phyloP scores from a whole-genome alignment of 2,113 vertebrate genomes.

The Choloepus hoffmanni region DNA sequence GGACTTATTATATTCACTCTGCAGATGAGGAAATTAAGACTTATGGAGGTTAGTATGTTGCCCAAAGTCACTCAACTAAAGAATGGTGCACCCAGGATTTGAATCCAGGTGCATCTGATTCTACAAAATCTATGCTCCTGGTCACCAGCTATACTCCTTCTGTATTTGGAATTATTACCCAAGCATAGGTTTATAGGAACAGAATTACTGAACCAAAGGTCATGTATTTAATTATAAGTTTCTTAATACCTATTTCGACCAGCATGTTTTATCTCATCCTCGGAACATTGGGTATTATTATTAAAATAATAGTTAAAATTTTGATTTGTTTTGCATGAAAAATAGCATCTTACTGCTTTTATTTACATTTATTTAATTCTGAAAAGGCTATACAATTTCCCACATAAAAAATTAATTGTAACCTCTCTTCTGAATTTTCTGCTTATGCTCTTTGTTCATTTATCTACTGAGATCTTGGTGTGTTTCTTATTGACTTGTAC shows the following conservation, averaged over 20 bases:
- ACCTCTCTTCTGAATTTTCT: background rate
- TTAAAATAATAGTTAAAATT: constrained; percentile 1
- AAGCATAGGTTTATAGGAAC: background rate
- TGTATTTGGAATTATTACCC: background rate
- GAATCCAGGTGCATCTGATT: background rate
- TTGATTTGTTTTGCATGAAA: background rate
- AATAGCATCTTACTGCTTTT: background rate
- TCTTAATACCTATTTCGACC: background rate
- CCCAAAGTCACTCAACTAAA: background rate
- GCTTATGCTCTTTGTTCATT: background rate
- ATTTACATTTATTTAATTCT: constrained; percentile 16
- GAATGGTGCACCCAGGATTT: background rate
- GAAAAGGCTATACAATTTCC: background rate
- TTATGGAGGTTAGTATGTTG: background rate
- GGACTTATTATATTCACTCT: background rate
- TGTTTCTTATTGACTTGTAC: background rate
- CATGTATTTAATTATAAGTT: background rate
- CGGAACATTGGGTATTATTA: background rate
- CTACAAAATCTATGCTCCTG: background rate
- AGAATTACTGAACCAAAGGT: background rate
- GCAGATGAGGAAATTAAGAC: background rate
- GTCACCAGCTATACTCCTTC: background rate
- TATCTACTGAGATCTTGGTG: background rate
- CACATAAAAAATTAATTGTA: background rate
- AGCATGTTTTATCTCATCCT: background rate